Conservation (phyloP, 1,140 invertebrate species). For the Phenacoccus solenopsis region DNA sequence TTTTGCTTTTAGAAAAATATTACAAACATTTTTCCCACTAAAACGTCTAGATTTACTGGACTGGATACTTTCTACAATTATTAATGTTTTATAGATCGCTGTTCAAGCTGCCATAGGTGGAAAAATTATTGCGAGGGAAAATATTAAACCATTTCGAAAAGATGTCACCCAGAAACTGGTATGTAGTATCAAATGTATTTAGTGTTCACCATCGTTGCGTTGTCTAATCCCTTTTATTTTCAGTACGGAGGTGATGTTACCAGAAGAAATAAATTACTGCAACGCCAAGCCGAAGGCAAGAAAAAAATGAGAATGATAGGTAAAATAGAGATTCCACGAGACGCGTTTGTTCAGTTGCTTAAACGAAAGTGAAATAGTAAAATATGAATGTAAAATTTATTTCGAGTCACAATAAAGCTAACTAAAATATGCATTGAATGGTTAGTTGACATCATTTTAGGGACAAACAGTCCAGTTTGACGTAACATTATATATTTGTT, state of each 20-base stretch:
- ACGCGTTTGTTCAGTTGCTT: conserved; percentile 87
- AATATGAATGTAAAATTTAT: no score
- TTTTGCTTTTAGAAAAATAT: no score
- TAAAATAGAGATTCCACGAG: conserved; percentile 77
- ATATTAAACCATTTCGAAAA: conserved; percentile 74
- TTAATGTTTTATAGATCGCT: conserved; percentile 42
- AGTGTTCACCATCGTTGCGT: neutral
- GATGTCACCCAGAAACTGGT: conserved; percentile 55
- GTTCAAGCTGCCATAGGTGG: conserved; percentile 75
- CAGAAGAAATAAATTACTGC: conserved; percentile 76
- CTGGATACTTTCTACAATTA: no score
- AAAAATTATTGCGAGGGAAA: conserved; percentile 76
- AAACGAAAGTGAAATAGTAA: conserved; percentile 45
- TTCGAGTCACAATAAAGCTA: no score
- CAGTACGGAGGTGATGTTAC: conserved; percentile 77
- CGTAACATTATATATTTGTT: no score
- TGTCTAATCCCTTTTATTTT: conserved; percentile 32
- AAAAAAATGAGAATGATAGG: conserved; percentile 82
- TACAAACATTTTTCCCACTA: no score
- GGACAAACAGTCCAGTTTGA: no score
- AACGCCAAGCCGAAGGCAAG: conserved; percentile 83
- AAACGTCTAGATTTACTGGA: no score
- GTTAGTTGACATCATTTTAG: no score
- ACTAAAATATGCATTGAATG: no score
- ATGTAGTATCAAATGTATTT: neutral